phyloP scores from a whole-genome alignment of 2,113 vertebrate species.

The Megaptera novaeangliae region DNA sequence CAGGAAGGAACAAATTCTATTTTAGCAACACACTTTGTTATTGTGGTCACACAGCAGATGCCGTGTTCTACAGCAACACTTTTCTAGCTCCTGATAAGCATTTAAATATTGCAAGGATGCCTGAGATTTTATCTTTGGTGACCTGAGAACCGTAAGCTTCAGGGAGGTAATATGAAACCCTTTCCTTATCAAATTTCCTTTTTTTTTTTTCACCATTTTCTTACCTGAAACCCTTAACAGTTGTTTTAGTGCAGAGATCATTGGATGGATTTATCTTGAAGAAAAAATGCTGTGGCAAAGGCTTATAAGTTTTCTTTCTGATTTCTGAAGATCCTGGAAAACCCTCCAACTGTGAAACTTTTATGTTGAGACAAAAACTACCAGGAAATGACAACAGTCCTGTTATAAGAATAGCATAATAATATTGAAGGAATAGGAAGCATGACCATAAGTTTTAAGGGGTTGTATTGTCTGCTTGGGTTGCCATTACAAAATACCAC shows the following conservation, averaged over 20 bases:
- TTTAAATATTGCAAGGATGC: not conserved
- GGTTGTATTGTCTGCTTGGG: not conserved
- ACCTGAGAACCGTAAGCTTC: not conserved
- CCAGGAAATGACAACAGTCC: not conserved
- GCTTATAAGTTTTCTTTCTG: not conserved
- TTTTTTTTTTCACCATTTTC: not conserved
- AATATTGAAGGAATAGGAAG: not conserved
- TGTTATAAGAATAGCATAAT: not conserved
- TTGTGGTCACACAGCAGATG: not conserved
- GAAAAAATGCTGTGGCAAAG: not conserved
- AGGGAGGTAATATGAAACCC: not conserved
- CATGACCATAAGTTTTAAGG: not conserved
- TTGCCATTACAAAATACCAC: not conserved
- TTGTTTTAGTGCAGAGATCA: not conserved
- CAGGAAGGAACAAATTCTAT: not conserved
- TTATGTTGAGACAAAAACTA: constrained; percentile 1
- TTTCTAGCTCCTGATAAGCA: not conserved
- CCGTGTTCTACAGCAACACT: not conserved
- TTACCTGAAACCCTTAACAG: not conserved
- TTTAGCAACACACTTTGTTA: not conserved
- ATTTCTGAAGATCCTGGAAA: constrained; percentile 18
- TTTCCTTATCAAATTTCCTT: constrained; percentile 20
- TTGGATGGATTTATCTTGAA: constrained; percentile 19
- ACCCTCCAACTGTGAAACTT: not conserved
- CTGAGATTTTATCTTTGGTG: not conserved